Evolutionary conservation across 2,888 invertebrate species (phyloP), one percentile per base, ranked within the genome.

Genomic region (Rhimphoctona megacephalus): DNA sequence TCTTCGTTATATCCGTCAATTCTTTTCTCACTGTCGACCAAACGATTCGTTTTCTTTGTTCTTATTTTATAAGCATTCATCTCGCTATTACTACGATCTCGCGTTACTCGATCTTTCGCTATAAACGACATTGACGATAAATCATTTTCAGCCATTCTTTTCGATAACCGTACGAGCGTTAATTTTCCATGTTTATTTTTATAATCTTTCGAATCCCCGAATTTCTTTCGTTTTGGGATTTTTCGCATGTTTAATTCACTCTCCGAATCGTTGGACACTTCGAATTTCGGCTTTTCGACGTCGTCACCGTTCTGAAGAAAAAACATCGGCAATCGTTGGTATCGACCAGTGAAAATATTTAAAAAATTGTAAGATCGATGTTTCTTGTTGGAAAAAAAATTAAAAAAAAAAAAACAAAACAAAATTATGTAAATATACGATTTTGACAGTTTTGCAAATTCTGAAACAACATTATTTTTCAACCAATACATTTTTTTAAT

Each of bases 271-370:
- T 25, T 39, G 1, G 64, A 22, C 19, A 22, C 11, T 14, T 72
- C 33, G 2, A 22, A 1, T 30, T 14, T 74, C 25, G 57, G n/a
- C 25, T 61, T 5, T 43, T 46, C 72, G 22, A 19, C 66, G 5
- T 46, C n/a, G 8, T 81, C 66, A 8, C 14, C 64, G 14, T 57
- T 22, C 80, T 84, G 70, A 14, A 49, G 19, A 54, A 61, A 36
- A 39, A 19, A 4, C 6, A 33, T 43, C 11, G 17, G 43, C 22
- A 43, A 33, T 2, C 30, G 0, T 52, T 52, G 14, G 49, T 22
- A 54, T 14, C 0, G 7, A 17, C 25, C 17, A 6, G 25, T 19
- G 8, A 0, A 22, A 54, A 54, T 8, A 11, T 57, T 57, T 57
- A 4, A 9, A 14, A 6, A 14, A 14, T 57, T 1, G 6, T 19